Evolutionary conservation across 1,140 invertebrate species (phyloP), one percentile per base, ranked within the genome.

Genomic region (Spodoptera frugiperda): DNA sequence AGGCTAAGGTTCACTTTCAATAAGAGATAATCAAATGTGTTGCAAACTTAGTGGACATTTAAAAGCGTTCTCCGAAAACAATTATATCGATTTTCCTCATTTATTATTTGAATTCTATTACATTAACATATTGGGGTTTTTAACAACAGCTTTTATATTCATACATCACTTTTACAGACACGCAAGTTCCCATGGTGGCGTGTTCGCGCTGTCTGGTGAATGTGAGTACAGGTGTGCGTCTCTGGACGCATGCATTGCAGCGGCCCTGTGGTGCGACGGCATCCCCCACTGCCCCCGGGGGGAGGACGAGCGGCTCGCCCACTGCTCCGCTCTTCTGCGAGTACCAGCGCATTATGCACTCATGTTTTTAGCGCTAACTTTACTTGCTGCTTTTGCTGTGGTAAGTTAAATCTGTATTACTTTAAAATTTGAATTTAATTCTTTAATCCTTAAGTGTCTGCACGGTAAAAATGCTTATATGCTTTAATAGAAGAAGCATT

Each of bases 191-290:
- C 91, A 94, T 11, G 86, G 94, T 3, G 95, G 94, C 9, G 95
- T 96, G 2, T 94, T 96, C 78, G 95, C 96, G 25, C 89, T 96
- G 83, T 94, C 95, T 46, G 95, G 96, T 15, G 96, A 97, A 78
- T 98, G 98, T 84, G 95, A 96, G 76, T 96, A 97, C 84, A 96
- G 96, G 25, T 98, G 98, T 89, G 96, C 97, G 0, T 98, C 98
- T 73, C 87, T 98, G 75, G 96, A 97, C 84, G 98, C 97, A 3
- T 98, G 98, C 91, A 98, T 98, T 83, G 97, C 97, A 83, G 95
- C 96, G 0, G 96, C 96, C n/a, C 95, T 98, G 9, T 98, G 97
- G 97, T 98, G 98, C 88, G 97, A 98, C 85, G 98, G 97, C 0
- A 93, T 96, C 12, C 95, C 95, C 33, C 97, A 98, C 84, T 98